A percentile compares a stretch with the other conserved stretches of the same genome.
These are phyloP conservation scores for Meriones psammophilus DNA, from an alignment of 2,797 vertebrate species.

Conservation along the genomic window DNA sequence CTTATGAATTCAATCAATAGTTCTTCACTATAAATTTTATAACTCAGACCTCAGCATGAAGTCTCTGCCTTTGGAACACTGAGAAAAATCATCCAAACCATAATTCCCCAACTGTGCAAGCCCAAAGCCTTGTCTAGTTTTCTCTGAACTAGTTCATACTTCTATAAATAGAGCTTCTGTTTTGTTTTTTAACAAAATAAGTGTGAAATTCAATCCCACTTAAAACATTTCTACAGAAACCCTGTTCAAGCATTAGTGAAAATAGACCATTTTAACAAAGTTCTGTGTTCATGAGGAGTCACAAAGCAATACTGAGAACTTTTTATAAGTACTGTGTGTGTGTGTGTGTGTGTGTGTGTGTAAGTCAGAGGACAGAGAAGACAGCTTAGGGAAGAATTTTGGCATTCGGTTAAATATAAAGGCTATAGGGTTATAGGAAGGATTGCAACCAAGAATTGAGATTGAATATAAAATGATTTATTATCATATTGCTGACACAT, in stretches of 20 bases:
- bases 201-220: slow-evolving; percentile 6
- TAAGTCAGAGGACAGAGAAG: not conserved
- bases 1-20: not conserved
- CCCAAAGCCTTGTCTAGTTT: not conserved
- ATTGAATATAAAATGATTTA: slow-evolving; percentile 20
- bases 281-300: not conserved
- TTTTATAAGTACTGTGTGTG: not conserved
- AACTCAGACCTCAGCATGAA: not conserved
- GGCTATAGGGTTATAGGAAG: not conserved
- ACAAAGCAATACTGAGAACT: not conserved
- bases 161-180: not conserved
- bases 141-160: not conserved
- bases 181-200: slow-evolving; percentile 39
- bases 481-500: not conserved
- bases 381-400: not conserved
- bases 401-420: not conserved
- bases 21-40: slow-evolving; percentile 21
- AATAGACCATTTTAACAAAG: not conserved
- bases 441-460: not conserved
- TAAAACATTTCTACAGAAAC: not conserved
- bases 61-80: not conserved
- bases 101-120: not conserved
- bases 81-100: not conserved
- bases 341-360: not conserved
- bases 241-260: not conserved